These are phyloP conservation scores for Melanostoma scalare DNA, from an alignment of 2,888 invertebrate species.

Conservation along the genomic window DNA sequence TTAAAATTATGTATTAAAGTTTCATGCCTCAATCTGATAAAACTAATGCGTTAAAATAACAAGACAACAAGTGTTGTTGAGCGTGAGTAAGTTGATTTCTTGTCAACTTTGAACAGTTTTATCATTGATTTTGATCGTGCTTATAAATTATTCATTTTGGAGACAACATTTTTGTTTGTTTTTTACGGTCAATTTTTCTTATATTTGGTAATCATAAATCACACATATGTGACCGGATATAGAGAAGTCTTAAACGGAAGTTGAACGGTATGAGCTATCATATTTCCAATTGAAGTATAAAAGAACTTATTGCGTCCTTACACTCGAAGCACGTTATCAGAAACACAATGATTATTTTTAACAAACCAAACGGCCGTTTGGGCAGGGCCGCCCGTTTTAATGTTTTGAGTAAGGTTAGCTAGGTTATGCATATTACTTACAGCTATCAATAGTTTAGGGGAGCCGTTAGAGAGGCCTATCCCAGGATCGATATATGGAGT, in stretches of 20 bases:
- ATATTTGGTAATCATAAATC: conserved; percentile 25
- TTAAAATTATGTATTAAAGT: background rate
- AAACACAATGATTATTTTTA: no score
- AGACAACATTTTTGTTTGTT: background rate
- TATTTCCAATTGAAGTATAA: no score
- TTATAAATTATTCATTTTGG: conserved; percentile 21
- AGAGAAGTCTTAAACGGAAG: conserved; percentile 5
- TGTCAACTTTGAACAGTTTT: background rate
- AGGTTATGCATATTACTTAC: no score
- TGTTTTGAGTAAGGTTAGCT: no score
- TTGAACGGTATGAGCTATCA: background rate
- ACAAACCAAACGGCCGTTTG: no score
- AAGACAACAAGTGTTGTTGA: background rate
- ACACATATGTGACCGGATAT: conserved; percentile 8
- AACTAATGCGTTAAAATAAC: conserved; percentile 9
- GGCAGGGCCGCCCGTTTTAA: no score
- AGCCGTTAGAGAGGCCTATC: no score
- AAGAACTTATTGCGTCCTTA: no score
- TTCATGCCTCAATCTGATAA: conserved; percentile 1
- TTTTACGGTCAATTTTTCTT: background rate
- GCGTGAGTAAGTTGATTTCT: conserved; percentile 10
- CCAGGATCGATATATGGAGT: no score
- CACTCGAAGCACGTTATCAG: no score
- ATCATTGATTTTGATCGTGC: conserved; percentile 6
- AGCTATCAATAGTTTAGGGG: no score